Evolutionary conservation across 2,113 vertebrate genomes (phyloP).

Genomic region (Paradoxurus hermaphroditus): DNA sequence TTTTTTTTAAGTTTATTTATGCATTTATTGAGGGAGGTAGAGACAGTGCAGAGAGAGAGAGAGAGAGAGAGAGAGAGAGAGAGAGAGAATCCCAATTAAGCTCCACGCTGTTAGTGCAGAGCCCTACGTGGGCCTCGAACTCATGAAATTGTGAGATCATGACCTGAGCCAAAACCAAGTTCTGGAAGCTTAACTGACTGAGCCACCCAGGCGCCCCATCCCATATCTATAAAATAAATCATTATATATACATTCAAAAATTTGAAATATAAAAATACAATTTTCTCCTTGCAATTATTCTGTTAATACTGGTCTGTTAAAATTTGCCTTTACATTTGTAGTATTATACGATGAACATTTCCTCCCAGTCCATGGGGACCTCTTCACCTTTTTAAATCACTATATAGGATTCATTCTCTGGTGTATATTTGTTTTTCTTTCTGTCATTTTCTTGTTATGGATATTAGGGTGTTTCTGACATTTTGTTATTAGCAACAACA

Average conservation of each 20-base stretch:
- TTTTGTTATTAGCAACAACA: not conserved
- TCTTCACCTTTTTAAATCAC: not conserved
- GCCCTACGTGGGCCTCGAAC: too few relatives aligned
- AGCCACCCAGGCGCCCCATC: too few relatives aligned
- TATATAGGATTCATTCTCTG: not conserved
- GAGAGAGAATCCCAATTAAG: too few relatives aligned
- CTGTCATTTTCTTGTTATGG: not conserved
- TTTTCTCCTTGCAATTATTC: not conserved
- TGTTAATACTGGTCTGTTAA: not conserved
- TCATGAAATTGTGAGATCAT: too few relatives aligned
- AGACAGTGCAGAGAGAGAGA: too few relatives aligned
- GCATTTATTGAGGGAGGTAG: too few relatives aligned
- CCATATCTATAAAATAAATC: not conserved
- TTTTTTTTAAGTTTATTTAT: too few relatives aligned
- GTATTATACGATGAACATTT: not conserved
- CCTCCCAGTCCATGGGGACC: not conserved
- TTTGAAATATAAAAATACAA: not conserved
- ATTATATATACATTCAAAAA: not conserved
- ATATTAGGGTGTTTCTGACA: not conserved
- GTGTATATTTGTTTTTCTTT: not conserved
- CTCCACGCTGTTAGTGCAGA: too few relatives aligned
- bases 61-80: too few relatives aligned
- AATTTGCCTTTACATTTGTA: not conserved
- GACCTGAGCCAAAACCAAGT: too few relatives aligned
- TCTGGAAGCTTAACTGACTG: too few relatives aligned